These are phyloP conservation scores for Pipistrellus nathusii DNA, from an alignment of 2,797 vertebrate species.

Conservation along the genomic window DNA sequence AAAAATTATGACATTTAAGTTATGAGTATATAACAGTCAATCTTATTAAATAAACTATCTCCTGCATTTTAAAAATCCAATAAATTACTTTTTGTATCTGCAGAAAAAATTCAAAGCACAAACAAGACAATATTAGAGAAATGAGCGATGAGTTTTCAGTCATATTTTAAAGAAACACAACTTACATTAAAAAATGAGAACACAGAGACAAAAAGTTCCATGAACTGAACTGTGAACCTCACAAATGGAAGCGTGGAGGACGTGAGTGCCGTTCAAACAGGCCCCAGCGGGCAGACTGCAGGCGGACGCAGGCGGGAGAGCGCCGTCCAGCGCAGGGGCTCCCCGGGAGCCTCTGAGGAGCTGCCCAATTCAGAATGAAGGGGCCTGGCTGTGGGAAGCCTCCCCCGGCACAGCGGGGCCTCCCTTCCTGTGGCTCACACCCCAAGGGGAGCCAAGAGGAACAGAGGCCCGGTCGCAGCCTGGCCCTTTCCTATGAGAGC, in stretches of 20 bases:
- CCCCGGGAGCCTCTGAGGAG: neutral
- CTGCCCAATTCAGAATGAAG: neutral
- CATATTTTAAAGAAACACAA: slow-evolving; percentile 17
- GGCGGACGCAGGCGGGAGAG: neutral
- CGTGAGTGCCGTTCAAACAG: neutral
- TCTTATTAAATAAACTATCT: slow-evolving; percentile 48
- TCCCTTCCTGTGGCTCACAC: neutral
- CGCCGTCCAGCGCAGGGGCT: neutral
- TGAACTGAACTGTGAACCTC: neutral
- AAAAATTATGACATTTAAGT: neutral
- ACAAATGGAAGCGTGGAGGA: neutral
- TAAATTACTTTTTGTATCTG: neutral
- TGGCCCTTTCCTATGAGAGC: neutral
- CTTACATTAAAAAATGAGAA: slow-evolving; percentile 33
- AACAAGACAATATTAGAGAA: slow-evolving; percentile 34
- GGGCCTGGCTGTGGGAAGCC: neutral
- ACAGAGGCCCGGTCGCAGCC: neutral
- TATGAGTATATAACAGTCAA: neutral
- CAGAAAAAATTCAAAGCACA: slow-evolving; percentile 37
- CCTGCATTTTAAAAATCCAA: slow-evolving; percentile 21
- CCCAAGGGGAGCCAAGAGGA: neutral
- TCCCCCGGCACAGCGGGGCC: neutral
- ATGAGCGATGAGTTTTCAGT: slow-evolving; percentile 25
- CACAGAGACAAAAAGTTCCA: slow-evolving; percentile 7
- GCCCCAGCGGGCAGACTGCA: slow-evolving; percentile 47